Evolutionary conservation across 2,888 invertebrate genomes (phyloP).

Genomic region (Steromphala cineraria): DNA sequence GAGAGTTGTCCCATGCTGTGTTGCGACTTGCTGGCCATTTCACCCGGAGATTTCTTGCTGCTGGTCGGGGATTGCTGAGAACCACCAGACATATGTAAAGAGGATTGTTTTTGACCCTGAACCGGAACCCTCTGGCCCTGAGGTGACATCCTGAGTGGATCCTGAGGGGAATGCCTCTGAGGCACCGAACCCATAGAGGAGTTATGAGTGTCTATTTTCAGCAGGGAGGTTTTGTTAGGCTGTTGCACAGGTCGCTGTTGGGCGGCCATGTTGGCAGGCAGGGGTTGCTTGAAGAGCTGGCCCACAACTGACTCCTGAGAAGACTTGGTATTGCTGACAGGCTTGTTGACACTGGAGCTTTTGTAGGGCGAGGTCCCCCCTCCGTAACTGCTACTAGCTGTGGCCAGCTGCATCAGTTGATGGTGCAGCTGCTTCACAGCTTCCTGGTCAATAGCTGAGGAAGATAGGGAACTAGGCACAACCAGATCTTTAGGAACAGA

Average conservation of each 20-base stretch:
- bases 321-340: background rate
- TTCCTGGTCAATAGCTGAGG: conserved; percentile 9
- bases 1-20: background rate
- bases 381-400: background rate
- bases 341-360: background rate
- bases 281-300: conserved; percentile 7
- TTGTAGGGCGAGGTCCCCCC: background rate
- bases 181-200: background rate
- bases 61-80: background rate
- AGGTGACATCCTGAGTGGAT: background rate
- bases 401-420: conserved; percentile 10
- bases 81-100: background rate
- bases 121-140: background rate
- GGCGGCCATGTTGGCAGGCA: conserved; percentile 12
- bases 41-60: background rate
- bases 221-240: background rate
- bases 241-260: conserved; percentile 4
- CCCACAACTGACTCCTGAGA: conserved; percentile 2
- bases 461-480: background rate
- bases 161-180: background rate
- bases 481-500: background rate
- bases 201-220: conserved; percentile 13
- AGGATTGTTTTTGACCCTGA: background rate
- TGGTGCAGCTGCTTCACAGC: conserved; percentile 18
- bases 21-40: background rate